These are phyloP conservation scores for Drosophila orena DNA, from an alignment of 1,140 invertebrate genomes.

Conservation along the genomic window DNA sequence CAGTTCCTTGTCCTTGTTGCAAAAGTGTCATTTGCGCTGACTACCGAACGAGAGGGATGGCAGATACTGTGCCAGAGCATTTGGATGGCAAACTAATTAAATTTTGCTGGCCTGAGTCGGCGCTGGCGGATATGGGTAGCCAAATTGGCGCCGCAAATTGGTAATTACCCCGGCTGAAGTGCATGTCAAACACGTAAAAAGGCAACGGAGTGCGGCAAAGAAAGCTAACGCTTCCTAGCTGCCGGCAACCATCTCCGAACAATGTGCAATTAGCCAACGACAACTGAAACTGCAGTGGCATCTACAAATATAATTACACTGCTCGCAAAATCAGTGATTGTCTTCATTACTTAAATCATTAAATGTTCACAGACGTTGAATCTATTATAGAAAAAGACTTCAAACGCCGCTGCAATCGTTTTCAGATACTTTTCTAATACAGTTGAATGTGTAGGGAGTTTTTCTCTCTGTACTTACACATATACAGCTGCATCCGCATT, in stretches of 20 bases:
- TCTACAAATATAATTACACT: conserved; percentile 9
- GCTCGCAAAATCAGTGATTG: too few relatives aligned
- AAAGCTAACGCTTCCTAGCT: conserved; percentile 22
- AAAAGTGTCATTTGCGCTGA: conserved; percentile 43
- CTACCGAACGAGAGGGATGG: background rate
- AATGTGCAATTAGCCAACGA: conserved; percentile 77
- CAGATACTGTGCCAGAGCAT: conserved; percentile 42
- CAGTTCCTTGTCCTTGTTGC: conserved; percentile 20
- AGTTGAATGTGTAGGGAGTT: background rate
- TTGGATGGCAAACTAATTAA: conserved; percentile 81
- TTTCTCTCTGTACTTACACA: conserved; percentile 5
- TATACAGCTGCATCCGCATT: conserved; percentile 36
- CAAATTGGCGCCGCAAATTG: conserved; percentile 80
- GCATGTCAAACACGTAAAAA: conserved; percentile 81
- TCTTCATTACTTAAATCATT: too few relatives aligned
- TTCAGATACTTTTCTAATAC: too few relatives aligned
- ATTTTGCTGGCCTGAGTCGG: conserved; percentile 64
- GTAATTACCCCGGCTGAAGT: conserved; percentile 77
- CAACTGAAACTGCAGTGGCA: conserved; percentile 34
- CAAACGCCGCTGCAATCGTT: too few relatives aligned
- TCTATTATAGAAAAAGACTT: too few relatives aligned
- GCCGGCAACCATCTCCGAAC: conserved; percentile 37
- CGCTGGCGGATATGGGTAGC: conserved; percentile 53
- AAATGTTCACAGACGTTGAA: too few relatives aligned
- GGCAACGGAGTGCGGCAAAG: conserved; percentile 38